Conservation (phyloP, 2,113 vertebrate genomes). For the Delphinus delphis region DNA sequence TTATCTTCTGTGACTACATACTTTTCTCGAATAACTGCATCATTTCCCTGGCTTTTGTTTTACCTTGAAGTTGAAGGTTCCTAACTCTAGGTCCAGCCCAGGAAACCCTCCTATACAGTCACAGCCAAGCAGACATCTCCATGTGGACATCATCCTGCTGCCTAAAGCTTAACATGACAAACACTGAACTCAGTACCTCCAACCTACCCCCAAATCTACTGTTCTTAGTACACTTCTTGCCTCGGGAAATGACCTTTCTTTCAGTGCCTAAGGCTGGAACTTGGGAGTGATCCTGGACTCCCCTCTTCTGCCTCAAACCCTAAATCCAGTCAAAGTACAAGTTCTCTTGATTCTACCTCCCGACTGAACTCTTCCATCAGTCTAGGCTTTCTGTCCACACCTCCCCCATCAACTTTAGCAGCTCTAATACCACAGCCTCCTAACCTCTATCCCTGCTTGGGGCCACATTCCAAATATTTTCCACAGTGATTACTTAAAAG, state of each 20-base stretch:
- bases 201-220: not conserved
- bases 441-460: not conserved
- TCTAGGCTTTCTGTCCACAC: not conserved
- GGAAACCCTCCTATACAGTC: not conserved
- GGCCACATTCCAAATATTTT: not conserved
- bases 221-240: not conserved
- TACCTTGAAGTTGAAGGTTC: not conserved
- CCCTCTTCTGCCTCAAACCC: not conserved
- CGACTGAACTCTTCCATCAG: not conserved
- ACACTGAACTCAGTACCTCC: not conserved
- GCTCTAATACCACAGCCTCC: not conserved
- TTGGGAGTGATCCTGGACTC: not conserved
- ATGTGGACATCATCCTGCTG: not conserved
- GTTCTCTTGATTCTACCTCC: not conserved
- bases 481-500: not conserved
- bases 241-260: not conserved
- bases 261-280: not conserved
- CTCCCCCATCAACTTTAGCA: not conserved
- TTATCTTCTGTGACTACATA: not conserved
- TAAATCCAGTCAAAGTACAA: not conserved
- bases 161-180: not conserved
- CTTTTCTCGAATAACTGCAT: not conserved
- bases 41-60: not conserved
- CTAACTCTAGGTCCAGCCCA: not conserved
- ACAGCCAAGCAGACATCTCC: not conserved